Percentiles rank a stretch among this genome's conserved stretches.
These are phyloP conservation scores for Hylaeus volcanicus DNA, from an alignment of 1,140 invertebrate species.

Conservation along the genomic window DNA sequence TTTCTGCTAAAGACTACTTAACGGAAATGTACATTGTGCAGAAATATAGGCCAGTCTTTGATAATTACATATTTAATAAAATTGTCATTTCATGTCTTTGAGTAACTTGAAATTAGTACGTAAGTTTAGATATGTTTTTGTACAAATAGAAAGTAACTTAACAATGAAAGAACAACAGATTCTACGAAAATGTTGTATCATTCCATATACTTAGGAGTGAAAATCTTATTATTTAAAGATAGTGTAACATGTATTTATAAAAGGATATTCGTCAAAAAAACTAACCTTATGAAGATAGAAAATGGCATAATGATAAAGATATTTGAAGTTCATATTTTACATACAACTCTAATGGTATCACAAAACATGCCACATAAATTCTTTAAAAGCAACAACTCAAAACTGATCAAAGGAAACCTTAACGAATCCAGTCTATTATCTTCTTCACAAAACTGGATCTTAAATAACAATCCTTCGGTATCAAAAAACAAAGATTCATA, in stretches of 20 bases:
- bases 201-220: background rate
- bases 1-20: constrained; percentile 25
- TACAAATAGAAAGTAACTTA: constrained; percentile 10
- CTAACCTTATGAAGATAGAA: background rate
- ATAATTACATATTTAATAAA: constrained; percentile 37
- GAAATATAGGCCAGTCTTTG: constrained; percentile 53
- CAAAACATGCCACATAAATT: constrained; percentile 24
- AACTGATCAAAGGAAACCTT: constrained; percentile 7
- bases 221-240: background rate
- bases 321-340: constrained; percentile 1
- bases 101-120: background rate
- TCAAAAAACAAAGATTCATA: background rate
- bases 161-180: background rate
- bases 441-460: background rate
- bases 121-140: background rate
- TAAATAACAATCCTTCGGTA: constrained; percentile 10
- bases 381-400: constrained; percentile 22
- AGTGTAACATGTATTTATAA: background rate
- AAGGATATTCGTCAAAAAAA: background rate
- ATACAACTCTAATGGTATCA: constrained; percentile 21
- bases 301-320: constrained; percentile 3
- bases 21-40: constrained; percentile 35
- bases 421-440: background rate
- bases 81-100: background rate
- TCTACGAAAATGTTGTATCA: background rate